Conservation (phyloP, 2,888 invertebrate species). For the Diarsia mendica region DNA sequence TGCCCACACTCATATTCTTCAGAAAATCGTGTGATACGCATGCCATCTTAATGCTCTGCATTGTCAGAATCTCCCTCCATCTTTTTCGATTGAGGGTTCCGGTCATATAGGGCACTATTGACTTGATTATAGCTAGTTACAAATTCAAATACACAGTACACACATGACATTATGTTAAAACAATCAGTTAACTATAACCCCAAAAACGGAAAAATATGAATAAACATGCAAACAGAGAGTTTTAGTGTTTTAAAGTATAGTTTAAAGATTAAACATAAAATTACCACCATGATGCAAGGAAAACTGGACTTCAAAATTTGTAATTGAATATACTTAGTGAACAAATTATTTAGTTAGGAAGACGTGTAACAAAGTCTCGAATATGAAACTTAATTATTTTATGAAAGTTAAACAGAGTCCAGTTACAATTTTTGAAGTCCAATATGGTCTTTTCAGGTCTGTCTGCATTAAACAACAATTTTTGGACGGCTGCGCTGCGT, state of each 20-base stretch:
- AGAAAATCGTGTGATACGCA: background rate
- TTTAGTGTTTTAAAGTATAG: constrained; percentile 16
- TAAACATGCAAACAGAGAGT: constrained; percentile 51
- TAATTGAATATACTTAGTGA: background rate
- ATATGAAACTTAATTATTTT: background rate
- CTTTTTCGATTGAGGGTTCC: background rate
- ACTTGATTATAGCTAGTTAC: background rate
- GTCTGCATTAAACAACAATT: constrained; percentile 19
- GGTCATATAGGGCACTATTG: background rate
- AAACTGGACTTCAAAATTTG: constrained; percentile 26
- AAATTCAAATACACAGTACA: constrained; percentile 26
- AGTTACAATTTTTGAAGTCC: constrained; percentile 34
- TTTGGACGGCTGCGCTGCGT: too few relatives aligned
- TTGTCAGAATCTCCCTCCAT: background rate
- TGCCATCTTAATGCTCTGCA: background rate
- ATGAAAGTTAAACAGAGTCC: background rate
- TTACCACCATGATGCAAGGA: constrained; percentile 25
- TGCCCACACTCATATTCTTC: constrained; percentile 1
- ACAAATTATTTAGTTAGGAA: background rate
- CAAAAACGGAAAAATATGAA: constrained; percentile 15
- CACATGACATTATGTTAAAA: constrained; percentile 13
- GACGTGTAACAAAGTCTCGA: background rate
- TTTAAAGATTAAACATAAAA: constrained; percentile 18
- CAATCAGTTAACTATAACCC: constrained; percentile 10
- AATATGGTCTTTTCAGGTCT: constrained; percentile 5